Base-by-base conservation (phyloP, 2,888 invertebrate genomes). In the Odontomyia ornata region DNA sequence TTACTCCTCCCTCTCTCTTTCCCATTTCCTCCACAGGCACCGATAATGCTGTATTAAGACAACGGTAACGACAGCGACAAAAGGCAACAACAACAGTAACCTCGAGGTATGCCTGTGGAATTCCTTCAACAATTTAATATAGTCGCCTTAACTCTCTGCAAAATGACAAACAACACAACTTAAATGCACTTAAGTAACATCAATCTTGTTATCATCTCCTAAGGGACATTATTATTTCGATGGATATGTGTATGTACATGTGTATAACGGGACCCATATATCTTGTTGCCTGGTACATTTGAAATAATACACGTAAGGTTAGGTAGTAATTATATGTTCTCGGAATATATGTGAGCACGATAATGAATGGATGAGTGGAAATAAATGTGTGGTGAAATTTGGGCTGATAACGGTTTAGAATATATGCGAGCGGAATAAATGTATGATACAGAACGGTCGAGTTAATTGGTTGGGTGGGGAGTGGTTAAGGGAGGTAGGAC, bases 171-270 rank as follows among this genome's bases (percentile, higher is more conserved):
- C 65, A 65, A 30, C 30, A 65, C 30, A 28, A 64, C 65, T 65
- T 65, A 65, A 65, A 65, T 65, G 65, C 65, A 65, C 27, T 65
- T 65, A 65, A 36, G 65, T 7, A 65, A 65, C 65, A 65, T 65
- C 65, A 30, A 65, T 65, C 65, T 65, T 65, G 36, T 65, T 65
- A 65, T 65, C 65, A 65, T 65, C 65, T 18, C 65, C 65, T 28
- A 11, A 9, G 28, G 65, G 65, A 18, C 36, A 36, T 36, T 18
- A 30, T 65, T 65, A 65, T 18, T 28, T 21, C 25, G 4, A 64
- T 64, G 21, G 7, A 5, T 36, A 60, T 18, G 18, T 18, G 15
- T 13, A 52, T 9, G 13, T 13, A 52, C 4, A 52, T 4, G 18
- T 52, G 15, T 13, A 52, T 52, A 52, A 4, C 15, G 18, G 18